These are phyloP conservation scores for Holacanthella duospinosa DNA, from an alignment of 2,888 invertebrate species.

Conservation along the genomic window DNA sequence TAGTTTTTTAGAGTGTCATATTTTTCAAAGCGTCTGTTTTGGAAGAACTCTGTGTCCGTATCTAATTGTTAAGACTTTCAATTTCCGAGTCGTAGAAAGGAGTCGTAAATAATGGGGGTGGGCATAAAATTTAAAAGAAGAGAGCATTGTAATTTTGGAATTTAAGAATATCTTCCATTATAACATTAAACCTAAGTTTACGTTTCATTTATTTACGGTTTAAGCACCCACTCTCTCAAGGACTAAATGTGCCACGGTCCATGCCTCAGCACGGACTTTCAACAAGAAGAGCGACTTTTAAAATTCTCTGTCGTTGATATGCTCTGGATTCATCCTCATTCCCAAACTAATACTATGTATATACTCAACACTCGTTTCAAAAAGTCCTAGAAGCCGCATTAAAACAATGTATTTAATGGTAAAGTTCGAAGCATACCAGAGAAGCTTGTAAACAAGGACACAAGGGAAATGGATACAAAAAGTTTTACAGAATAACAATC, in stretches of 20 bases:
- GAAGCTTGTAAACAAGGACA: background rate
- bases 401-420: background rate
- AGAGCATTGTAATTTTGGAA: background rate
- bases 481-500: too few relatives aligned
- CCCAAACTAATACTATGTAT: too few relatives aligned
- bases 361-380: too few relatives aligned
- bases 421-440: background rate
- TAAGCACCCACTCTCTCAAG: too few relatives aligned
- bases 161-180: background rate
- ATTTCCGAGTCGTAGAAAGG: background rate
- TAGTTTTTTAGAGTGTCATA: too few relatives aligned
- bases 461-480: background rate
- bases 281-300: too few relatives aligned
- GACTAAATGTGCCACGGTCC: background rate
- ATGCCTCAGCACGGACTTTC: background rate
- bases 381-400: background rate
- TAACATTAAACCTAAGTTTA: background rate
- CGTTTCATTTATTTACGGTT: conserved; percentile 1
- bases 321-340: too few relatives aligned
- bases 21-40: background rate
- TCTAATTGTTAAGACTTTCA: background rate
- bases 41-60: background rate
- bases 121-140: background rate
- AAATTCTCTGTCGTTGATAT: too few relatives aligned
- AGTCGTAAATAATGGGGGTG: background rate